Percentiles rank a stretch among this genome's conserved stretches.
phyloP scores from a whole-genome alignment of 1,140 invertebrate species.

The Palaemon carinicauda region DNA sequence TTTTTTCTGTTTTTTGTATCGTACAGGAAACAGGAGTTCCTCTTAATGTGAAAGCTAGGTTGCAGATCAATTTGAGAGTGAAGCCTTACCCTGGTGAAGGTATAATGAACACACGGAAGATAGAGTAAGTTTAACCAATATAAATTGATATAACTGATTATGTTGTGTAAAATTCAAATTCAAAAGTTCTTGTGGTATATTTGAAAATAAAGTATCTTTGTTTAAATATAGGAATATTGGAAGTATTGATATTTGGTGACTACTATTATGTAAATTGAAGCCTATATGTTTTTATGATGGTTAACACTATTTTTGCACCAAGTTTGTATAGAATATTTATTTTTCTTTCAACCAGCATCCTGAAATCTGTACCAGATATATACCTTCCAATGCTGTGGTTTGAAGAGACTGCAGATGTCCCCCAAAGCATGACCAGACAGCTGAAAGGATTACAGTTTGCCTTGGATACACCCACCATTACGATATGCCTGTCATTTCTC shows the following conservation, averaged over 20 bases:
- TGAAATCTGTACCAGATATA: constrained; percentile 66
- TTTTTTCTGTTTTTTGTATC: constrained; percentile 44
- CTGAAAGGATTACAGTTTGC: constrained; percentile 23
- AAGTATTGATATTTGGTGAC: too few species aligned
- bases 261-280: too few species aligned
- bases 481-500: not conserved
- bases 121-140: constrained; percentile 54
- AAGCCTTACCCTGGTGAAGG: constrained; percentile 54
- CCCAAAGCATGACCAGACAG: constrained; percentile 29
- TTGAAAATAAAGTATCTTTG: too few species aligned
- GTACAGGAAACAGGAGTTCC: constrained; percentile 68
- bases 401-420: constrained; percentile 63
- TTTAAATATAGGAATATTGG: too few species aligned
- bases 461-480: not conserved
- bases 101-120: too few species aligned
- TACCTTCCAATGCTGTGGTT: constrained; percentile 70
- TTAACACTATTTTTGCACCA: too few species aligned
- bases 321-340: not conserved
- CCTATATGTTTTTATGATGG: too few species aligned
- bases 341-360: constrained; percentile 61
- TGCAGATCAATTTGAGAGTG: constrained; percentile 70
- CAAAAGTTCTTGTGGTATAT: too few species aligned
- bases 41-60: constrained; percentile 66
- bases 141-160: not conserved
- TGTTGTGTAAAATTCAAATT: not conserved